Conservation (phyloP, 2,888 invertebrate genomes). For the Agrotis ipsilon region DNA sequence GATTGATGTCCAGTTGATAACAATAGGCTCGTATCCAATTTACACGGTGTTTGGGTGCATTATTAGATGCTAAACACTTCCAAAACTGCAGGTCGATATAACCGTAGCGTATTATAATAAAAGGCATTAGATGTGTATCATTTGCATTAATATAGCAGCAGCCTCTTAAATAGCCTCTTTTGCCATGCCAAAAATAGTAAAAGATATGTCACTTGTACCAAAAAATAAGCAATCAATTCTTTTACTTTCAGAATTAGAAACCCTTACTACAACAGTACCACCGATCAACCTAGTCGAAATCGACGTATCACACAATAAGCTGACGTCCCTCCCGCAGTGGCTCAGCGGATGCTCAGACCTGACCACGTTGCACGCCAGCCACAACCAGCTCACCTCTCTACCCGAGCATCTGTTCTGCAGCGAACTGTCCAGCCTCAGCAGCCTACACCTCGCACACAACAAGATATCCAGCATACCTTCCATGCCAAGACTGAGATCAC, state of each 20-base stretch:
- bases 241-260: conserved; percentile 93
- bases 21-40: too few relatives aligned
- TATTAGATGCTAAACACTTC: too few relatives aligned
- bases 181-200: too few relatives aligned
- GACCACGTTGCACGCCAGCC: conserved; percentile 94
- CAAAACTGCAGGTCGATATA: too few relatives aligned
- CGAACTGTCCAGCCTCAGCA: conserved; percentile 94
- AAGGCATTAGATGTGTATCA: too few relatives aligned
- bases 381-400: conserved; percentile 93
- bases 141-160: too few relatives aligned
- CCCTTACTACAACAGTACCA: conserved; percentile 93
- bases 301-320: conserved; percentile 95
- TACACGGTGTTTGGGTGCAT: too few relatives aligned
- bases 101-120: too few relatives aligned
- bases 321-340: conserved; percentile 95
- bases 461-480: conserved; percentile 94
- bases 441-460: conserved; percentile 95
- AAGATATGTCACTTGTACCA: too few relatives aligned
- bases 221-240: not conserved
- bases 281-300: conserved; percentile 94
- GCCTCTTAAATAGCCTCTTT: too few relatives aligned
- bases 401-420: conserved; percentile 94
- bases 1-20: too few relatives aligned
- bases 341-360: conserved; percentile 94
- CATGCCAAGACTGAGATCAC: conserved; percentile 92